These are phyloP conservation scores for Pandemis cinnamomeana DNA, from an alignment of 2,888 invertebrate species.

Conservation along the genomic window DNA sequence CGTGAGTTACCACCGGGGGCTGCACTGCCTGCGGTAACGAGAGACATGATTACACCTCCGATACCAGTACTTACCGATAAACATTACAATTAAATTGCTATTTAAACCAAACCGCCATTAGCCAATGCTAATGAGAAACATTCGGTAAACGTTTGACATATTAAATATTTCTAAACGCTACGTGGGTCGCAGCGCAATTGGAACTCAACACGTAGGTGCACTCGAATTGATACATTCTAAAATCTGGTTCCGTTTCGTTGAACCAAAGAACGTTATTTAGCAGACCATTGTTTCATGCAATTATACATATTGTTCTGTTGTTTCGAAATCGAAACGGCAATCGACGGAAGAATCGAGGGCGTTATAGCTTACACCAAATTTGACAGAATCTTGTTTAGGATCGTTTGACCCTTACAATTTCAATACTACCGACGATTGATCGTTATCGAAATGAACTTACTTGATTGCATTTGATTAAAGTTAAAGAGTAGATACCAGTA, in stretches of 20 bases:
- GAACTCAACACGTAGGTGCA: conserved; percentile 63
- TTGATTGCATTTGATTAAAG: not conserved
- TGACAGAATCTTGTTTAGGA: conserved; percentile 14
- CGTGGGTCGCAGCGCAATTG: conserved; percentile 53
- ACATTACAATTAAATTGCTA: conserved; percentile 55
- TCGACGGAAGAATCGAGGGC: conserved; percentile 45
- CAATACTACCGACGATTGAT: not conserved
- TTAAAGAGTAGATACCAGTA: too few relatives aligned
- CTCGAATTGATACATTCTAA: conserved; percentile 60
- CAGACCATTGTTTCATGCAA: conserved; percentile 64
- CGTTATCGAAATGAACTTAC: not conserved
- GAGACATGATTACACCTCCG: conserved; percentile 55
- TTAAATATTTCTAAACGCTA: conserved; percentile 50
- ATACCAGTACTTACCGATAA: conserved; percentile 49
- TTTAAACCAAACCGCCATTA: conserved; percentile 52
- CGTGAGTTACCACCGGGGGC: conserved; percentile 59
- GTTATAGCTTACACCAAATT: conserved; percentile 37
- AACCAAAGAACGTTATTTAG: conserved; percentile 61
- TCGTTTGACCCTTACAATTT: not conserved
- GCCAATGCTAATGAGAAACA: conserved; percentile 55
- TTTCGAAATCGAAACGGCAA: conserved; percentile 45
- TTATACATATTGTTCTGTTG: conserved; percentile 55
- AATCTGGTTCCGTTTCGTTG: conserved; percentile 61
- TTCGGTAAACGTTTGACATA: conserved; percentile 59
- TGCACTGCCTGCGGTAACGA: conserved; percentile 51